Evolutionary conservation across 2,888 invertebrate genomes (phyloP).

Genomic region (Dusona sp.): DNA sequence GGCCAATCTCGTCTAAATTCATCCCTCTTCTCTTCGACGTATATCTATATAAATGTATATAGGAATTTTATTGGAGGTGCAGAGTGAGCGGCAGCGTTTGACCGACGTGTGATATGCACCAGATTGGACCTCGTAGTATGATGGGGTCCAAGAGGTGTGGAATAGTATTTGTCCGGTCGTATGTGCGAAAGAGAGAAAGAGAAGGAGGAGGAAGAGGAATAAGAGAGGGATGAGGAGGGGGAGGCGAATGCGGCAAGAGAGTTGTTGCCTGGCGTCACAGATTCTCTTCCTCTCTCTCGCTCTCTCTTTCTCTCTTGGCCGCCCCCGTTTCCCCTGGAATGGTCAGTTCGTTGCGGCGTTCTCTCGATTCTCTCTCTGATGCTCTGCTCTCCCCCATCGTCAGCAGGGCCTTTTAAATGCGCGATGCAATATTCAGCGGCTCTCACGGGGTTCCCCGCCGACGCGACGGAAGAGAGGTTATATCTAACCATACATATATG

Average conservation of each 20-base stretch:
- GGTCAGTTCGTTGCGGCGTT: conserved; percentile 68
- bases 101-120: conserved; percentile 83
- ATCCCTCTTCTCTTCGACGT: conserved; percentile 47
- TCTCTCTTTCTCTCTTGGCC: conserved; percentile 45
- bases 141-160: conserved; percentile 45
- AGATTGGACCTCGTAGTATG: conserved; percentile 67
- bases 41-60: conserved; percentile 72
- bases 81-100: conserved; percentile 80
- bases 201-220: conserved; percentile 4
- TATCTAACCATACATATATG: conserved; percentile 29
- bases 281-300: conserved; percentile 48
- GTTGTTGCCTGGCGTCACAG: conserved; percentile 67
- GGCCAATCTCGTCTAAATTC: conserved; percentile 68
- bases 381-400: conserved; percentile 62
- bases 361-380: conserved; percentile 62
- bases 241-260: conserved; percentile 54
- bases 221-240: conserved; percentile 14
- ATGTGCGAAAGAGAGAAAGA: conserved; percentile 30
- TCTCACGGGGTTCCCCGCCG: conserved; percentile 72
- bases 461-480: conserved; percentile 68
- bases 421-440: conserved; percentile 84
- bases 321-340: conserved; percentile 46
- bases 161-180: conserved; percentile 51
- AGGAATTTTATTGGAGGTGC: conserved; percentile 80
- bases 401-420: conserved; percentile 80